phyloP scores from a whole-genome alignment of 1,140 invertebrate genomes.

The Drosophila lacertosa region DNA sequence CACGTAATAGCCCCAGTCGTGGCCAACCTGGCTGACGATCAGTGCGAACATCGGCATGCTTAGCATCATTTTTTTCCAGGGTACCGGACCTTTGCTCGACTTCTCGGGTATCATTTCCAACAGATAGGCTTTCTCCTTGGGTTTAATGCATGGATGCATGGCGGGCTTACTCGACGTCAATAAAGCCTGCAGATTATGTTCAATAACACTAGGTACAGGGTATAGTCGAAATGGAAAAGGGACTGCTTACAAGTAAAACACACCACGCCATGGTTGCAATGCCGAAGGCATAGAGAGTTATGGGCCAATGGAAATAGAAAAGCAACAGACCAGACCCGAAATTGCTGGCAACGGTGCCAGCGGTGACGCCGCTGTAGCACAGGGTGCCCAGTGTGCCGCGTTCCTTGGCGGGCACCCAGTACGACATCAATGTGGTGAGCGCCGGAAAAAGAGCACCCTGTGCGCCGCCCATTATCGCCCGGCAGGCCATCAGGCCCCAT shows the following conservation, averaged over 20 bases:
- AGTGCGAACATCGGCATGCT: conserved; percentile 87
- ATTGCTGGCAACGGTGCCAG: conserved; percentile 89
- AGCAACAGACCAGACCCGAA: conserved; percentile 88
- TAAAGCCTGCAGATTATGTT: too few relatives aligned
- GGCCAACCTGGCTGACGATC: conserved; percentile 87
- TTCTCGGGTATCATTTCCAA: conserved; percentile 58
- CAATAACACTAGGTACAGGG: too few relatives aligned
- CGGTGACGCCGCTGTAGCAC: conserved; percentile 88
- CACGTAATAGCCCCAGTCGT: conserved; percentile 95
- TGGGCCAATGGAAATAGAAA: conserved; percentile 87
- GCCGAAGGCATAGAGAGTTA: conserved; percentile 92
- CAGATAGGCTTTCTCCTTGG: conserved; percentile 88
- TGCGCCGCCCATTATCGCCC: conserved; percentile 72
- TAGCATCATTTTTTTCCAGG: conserved; percentile 86
- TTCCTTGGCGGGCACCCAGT: conserved; percentile 89
- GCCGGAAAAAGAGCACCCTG: conserved; percentile 90
- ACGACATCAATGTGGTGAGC: conserved; percentile 86
- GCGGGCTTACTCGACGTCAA: conserved; percentile 88
- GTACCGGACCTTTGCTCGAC: conserved; percentile 72
- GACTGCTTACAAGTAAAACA: conserved; percentile 86
- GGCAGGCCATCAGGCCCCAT: conserved; percentile 1
- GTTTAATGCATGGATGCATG: conserved; percentile 89
- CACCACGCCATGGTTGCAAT: conserved; percentile 88
- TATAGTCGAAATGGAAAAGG: too few relatives aligned
- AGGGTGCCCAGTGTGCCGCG: conserved; percentile 88